These are phyloP conservation scores for Mesoligia furuncula DNA, from an alignment of 2,888 invertebrate genomes.

Conservation along the genomic window DNA sequence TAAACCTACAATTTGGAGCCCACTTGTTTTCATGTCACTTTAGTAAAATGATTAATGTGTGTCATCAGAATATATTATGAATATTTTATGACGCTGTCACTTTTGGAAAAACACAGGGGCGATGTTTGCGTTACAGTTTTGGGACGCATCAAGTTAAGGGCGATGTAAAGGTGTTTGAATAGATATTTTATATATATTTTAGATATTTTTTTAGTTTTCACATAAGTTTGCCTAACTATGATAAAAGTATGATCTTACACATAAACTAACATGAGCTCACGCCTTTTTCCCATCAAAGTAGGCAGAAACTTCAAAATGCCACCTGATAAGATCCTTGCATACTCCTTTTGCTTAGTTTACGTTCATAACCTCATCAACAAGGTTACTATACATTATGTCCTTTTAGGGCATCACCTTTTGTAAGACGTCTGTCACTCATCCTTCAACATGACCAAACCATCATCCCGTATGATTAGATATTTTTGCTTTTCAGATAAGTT, in stretches of 20 bases:
- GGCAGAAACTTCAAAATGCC: no score
- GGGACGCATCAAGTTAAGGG: neutral
- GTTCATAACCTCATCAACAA: neutral
- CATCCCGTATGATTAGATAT: no score
- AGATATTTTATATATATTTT: no score
- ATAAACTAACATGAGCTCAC: neutral
- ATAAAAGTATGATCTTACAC: neutral
- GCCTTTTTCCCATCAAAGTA: neutral
- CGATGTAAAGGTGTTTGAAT: neutral
- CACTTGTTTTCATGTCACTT: slow-evolving; percentile 32
- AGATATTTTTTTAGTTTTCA: neutral
- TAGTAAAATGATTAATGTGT: slow-evolving; percentile 48
- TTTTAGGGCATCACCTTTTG: no score
- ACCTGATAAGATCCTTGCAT: neutral
- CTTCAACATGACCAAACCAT: no score
- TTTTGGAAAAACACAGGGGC: slow-evolving; percentile 33
- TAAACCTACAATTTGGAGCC: slow-evolving; percentile 19
- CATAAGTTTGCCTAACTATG: neutral
- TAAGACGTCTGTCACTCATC: no score
- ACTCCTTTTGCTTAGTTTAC: neutral
- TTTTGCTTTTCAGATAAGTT: no score
- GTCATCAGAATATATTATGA: slow-evolving; percentile 55
- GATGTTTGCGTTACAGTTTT: slow-evolving; percentile 31
- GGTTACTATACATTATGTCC: no score
- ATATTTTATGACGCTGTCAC: slow-evolving; percentile 67